Evolutionary conservation across 2,888 invertebrate species (phyloP), one percentile per base, ranked within the genome.

Genomic region (Incurvaria masculella): DNA sequence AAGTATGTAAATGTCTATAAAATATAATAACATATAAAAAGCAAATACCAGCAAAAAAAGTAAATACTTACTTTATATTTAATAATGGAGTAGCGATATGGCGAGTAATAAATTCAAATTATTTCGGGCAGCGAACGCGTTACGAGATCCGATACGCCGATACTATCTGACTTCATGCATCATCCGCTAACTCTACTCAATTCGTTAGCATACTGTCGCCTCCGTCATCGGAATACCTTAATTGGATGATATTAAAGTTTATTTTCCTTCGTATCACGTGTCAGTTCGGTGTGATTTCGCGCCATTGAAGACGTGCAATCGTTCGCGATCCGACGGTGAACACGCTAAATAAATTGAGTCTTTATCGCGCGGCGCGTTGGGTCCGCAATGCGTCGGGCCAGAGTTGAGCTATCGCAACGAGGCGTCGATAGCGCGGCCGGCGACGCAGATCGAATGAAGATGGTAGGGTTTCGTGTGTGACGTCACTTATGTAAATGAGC

Each of bases 51-150:
- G n/a, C n/a, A n/a, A n/a, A n/a, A n/a, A n/a, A n/a, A n/a, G n/a
- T n/a, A n/a, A n/a, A n/a, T n/a, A n/a, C n/a, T n/a, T n/a, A n/a
- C n/a, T n/a, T n/a, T n/a, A n/a, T n/a, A 14, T 33, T 14, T 33
- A 14, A 33, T 8, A 33, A 33, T 33, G 14, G 33, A 33, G 8
- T 33, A 33, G 14, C 33, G 33, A 33, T 33, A 33, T 33, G 33
- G 33, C 11, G 8, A 33, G 33, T 33, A 75, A 78, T 78, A 78
- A 78, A 76, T 78, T 76, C 76, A 78, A 76, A 78, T 78, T 76
- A 78, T 76, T 78, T 78, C 78, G 76, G 75, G 74, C 74, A 74
- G 76, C 78, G 75, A 78, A 76, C 76, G 75, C 65, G 33, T n/a
- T 33, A 3, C 59, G 68, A 74, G 76, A 78, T 78, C 72, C 76